Conservation (phyloP, 2,113 vertebrate species). For the Psittacula cyanocephala region DNA sequence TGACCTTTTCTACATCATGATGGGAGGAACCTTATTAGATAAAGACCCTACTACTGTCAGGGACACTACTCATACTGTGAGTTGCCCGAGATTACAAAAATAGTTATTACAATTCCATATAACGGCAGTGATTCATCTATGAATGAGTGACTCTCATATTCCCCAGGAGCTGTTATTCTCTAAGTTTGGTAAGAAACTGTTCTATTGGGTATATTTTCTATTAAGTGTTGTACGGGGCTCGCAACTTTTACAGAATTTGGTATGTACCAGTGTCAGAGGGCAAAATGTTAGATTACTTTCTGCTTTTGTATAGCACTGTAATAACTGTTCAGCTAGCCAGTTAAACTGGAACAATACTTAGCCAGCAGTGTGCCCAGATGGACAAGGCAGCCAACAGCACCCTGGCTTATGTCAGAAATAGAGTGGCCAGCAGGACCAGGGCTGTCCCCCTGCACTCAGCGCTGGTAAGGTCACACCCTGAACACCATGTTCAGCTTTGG, state of each 20-base stretch:
- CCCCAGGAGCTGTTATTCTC: not conserved
- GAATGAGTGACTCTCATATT: not conserved
- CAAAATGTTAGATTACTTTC: not conserved
- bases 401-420: not conserved
- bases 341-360: not conserved
- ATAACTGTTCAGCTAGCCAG: not conserved
- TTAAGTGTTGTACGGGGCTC: not conserved
- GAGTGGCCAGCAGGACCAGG: not conserved
- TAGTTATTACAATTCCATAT: not conserved
- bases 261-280: not conserved
- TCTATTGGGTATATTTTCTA: not conserved
- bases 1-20: not conserved
- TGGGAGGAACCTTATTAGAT: not conserved
- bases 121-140: not conserved
- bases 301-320: not conserved
- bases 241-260: not conserved
- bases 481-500: not conserved
- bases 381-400: not conserved
- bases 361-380: not conserved
- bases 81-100: not conserved
- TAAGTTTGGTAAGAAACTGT: not conserved
- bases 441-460: fast-evolving
- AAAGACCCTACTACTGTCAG: not conserved
- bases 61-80: not conserved
- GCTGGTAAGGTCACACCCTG: fast-evolving